A percentile compares a stretch with the other conserved stretches of the same genome.
phyloP scores from a whole-genome alignment of 1,140 invertebrate species.

The Drosophila saltans region DNA sequence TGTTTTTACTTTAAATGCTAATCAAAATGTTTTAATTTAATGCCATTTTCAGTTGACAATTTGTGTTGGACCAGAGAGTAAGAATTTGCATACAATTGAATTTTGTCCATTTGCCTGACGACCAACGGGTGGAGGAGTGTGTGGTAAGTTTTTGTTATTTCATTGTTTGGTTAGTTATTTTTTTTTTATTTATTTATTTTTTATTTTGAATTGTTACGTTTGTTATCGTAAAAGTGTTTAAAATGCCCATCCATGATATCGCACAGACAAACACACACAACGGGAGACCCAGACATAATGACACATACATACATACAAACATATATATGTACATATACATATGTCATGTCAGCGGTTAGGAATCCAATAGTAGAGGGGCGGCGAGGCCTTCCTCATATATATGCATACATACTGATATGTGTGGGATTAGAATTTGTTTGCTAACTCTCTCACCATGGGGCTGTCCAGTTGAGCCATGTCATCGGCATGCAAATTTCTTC shows the following conservation, averaged over 20 bases:
- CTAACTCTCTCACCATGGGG: conserved; percentile 24
- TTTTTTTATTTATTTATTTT: conserved; percentile 16
- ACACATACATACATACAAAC: conserved; percentile 25
- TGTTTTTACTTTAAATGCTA: conserved; percentile 42
- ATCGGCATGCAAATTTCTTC: conserved; percentile 51
- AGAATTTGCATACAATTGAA: conserved; percentile 23
- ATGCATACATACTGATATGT: conserved; percentile 6
- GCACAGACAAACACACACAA: conserved; percentile 19
- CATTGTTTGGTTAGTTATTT: conserved; percentile 37
- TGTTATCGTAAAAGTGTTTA: conserved; percentile 23
- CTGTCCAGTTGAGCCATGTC: conserved; percentile 52
- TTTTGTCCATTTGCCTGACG: neutral
- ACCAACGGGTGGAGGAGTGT: conserved; percentile 1
- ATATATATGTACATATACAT: conserved; percentile 11
- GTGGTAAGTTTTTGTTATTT: conserved; percentile 56
- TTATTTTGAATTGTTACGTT: conserved; percentile 44
- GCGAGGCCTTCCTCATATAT: neutral
- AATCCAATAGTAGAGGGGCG: neutral
- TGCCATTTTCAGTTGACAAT: conserved; percentile 47
- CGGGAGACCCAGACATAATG: neutral
- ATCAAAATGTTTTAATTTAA: conserved; percentile 45
- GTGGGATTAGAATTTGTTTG: conserved; percentile 50
- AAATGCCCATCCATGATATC: conserved; percentile 25
- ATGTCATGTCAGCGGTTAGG: conserved; percentile 31
- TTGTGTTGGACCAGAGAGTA: conserved; percentile 4